Percentiles rank a stretch among this genome's conserved stretches.
Evolutionary conservation across 2,888 invertebrate species (phyloP).

Genomic region (Leucozona laternaria): DNA sequence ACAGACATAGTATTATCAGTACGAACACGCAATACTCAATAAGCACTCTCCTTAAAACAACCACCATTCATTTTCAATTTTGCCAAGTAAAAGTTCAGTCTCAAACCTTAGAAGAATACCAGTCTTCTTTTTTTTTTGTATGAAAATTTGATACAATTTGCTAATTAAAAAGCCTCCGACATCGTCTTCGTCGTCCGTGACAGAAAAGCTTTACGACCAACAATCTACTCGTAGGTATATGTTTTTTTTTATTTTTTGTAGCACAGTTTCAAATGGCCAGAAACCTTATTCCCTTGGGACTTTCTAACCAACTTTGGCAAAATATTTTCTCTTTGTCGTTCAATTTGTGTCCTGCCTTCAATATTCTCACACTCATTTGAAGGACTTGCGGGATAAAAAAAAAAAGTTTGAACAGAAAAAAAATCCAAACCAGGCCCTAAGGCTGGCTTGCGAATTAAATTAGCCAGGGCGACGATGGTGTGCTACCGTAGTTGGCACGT

Average conservation of each 20-base stretch:
- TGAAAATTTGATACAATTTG: slow-evolving; percentile 74
- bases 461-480: slow-evolving; percentile 67
- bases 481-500: slow-evolving; percentile 71
- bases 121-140: slow-evolving; percentile 57
- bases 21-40: too few species aligned
- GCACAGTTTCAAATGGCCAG: slow-evolving; percentile 22
- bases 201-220: slow-evolving; percentile 30
- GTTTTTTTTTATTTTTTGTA: neutral
- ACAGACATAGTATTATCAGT: too few species aligned
- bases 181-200: slow-evolving; percentile 1
- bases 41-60: too few species aligned
- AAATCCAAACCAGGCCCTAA: slow-evolving; percentile 39
- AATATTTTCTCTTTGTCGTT: slow-evolving; percentile 66
- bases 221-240: too few species aligned
- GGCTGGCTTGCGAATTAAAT: slow-evolving; percentile 70
- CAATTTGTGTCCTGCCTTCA: slow-evolving; percentile 56
- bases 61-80: too few species aligned
- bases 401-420: slow-evolving; percentile 29
- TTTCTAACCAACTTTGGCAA: slow-evolving; percentile 56
- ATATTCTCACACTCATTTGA: slow-evolving; percentile 42
- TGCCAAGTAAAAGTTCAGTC: neutral
- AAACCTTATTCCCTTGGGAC: slow-evolving; percentile 27
- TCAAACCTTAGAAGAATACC: neutral
- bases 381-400: neutral
- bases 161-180: slow-evolving; percentile 68